Evolutionary conservation across 2,888 invertebrate species (phyloP), one percentile per base, ranked within the genome.

Genomic region (Meiosimyza platycephala): DNA sequence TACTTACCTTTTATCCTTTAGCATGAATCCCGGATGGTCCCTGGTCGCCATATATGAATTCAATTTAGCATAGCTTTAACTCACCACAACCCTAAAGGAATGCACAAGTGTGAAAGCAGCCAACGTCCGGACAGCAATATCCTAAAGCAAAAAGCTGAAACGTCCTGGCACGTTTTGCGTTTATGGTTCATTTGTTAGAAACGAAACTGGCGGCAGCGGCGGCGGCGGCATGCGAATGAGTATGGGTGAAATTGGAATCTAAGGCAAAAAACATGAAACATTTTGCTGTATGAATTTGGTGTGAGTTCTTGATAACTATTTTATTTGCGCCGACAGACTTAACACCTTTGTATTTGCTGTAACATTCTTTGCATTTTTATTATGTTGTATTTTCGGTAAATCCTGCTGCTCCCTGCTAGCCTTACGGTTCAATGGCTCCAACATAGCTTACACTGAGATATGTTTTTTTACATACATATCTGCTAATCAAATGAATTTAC

Each of bases 101-200:
- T 47, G 52, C 28, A 13, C 51, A 22, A 51, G 50, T 50, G 40
- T 18, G 55, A 55, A 55, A 55, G 55, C 57, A 18, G 22, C 5
- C 18, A 18, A 28, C 57, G 28, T 12, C 22, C 28, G 22, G 9
- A 57, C 22, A 22, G 57, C 57, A 57, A 28, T 22, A 57, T 28
- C 15, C 28, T 5, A 18, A 9, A 13, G 28, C 12, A 57, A 22
- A 57, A 22, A 28, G 6, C 13, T 5, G 28, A 57, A 50, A 64
- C 47, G 62, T 72, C 52, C 40, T 77, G 77, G 80, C 83, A 84
- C 83, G 84, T 83, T 79, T 80, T 77, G 78, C 69, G 76, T 81
- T 80, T 79, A 79, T 79, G 79, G 79, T 80, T 81, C 79, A 80
- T 80, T 80, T 79, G 77, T 72, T 78, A 74, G 75, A 76, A 28